phyloP scores from a whole-genome alignment of 2,113 vertebrate species.

The Baryphthengus martii region DNA sequence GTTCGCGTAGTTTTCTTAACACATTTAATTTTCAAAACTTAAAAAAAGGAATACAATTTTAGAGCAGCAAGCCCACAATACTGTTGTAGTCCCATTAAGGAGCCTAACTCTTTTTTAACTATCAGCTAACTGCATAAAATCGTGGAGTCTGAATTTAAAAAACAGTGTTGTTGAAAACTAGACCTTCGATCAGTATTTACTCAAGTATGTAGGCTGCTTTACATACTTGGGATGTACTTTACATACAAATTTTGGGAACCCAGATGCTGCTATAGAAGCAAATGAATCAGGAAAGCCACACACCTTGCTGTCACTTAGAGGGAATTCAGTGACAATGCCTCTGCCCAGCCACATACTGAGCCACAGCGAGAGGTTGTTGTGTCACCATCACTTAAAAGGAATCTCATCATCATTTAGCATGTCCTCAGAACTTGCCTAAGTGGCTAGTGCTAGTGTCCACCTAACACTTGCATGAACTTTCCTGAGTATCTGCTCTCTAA shows the following conservation, averaged over 20 bases:
- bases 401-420: not conserved
- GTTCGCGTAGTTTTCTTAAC: not conserved
- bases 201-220: not conserved
- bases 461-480: not conserved
- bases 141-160: not conserved
- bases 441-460: not conserved
- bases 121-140: not conserved
- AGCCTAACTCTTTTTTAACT: not conserved
- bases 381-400: not conserved
- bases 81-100: not conserved
- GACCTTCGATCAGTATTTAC: not conserved
- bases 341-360: not conserved
- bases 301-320: not conserved
- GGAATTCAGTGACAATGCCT: not conserved
- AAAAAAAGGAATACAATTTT: not conserved
- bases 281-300: not conserved
- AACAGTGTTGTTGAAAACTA: not conserved
- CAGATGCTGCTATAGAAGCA: not conserved
- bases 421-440: not conserved
- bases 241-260: not conserved
- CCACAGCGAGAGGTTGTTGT: not conserved
- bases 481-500: not conserved
- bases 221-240: too few relatives aligned
- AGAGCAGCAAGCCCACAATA: not conserved
- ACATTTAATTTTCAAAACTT: not conserved